Evolutionary conservation across 2,888 invertebrate genomes (phyloP).

Genomic region (Nebria brevicollis): DNA sequence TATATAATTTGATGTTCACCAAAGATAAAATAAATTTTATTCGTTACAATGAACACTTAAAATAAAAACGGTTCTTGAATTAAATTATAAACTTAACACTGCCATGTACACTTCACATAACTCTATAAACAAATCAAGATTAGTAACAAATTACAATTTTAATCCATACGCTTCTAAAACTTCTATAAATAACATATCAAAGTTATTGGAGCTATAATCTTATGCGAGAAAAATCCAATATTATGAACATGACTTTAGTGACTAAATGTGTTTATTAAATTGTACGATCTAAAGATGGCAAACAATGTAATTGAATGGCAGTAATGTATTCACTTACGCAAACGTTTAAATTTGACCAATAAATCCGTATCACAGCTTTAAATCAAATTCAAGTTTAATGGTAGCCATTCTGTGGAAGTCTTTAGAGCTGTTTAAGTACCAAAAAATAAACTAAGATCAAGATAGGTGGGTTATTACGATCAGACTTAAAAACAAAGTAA

Average conservation of each 20-base stretch:
- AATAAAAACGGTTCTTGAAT: not conserved
- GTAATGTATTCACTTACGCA: not conserved
- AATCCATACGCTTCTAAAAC: no score
- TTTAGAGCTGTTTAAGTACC: conserved; percentile 18
- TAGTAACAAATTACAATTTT: no score
- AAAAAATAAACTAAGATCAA: conserved; percentile 9
- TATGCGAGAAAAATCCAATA: no score
- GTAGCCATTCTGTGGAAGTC: conserved; percentile 11
- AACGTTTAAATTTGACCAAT: not conserved
- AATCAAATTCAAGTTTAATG: conserved; percentile 18
- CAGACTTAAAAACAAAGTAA: conserved; percentile 11
- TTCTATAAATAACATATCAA: no score
- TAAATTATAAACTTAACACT: not conserved
- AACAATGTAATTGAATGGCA: not conserved
- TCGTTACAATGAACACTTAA: conserved; percentile 27
- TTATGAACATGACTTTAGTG: no score
- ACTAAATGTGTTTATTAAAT: no score
- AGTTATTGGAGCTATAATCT: no score
- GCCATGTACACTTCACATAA: not conserved
- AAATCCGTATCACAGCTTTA: conserved; percentile 3
- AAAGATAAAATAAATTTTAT: conserved; percentile 41
- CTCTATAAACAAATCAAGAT: no score
- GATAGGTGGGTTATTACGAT: conserved; percentile 2
- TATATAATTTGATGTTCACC: conserved; percentile 44
- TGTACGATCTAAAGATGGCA: not conserved